phyloP scores from a whole-genome alignment of 1,140 invertebrate genomes.

The Physella acuta region DNA sequence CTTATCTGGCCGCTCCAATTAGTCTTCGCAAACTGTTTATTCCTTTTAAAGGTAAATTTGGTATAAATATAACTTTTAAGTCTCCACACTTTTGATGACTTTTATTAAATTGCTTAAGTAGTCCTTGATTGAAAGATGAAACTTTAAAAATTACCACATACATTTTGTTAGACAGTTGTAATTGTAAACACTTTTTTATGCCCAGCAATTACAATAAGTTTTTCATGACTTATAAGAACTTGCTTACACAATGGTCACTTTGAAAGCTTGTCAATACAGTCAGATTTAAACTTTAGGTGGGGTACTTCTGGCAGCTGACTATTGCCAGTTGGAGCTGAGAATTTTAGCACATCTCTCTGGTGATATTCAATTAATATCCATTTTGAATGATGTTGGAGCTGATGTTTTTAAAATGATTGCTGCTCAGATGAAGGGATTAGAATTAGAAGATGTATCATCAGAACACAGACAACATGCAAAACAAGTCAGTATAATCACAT shows the following conservation, averaged over 20 bases:
- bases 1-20: conserved; percentile 37
- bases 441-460: conserved; percentile 69
- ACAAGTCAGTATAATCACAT: conserved; percentile 47
- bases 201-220: too few relatives aligned
- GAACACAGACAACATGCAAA: conserved; percentile 83
- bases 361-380: conserved; percentile 72
- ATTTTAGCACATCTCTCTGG: conserved; percentile 86
- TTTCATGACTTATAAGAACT: too few relatives aligned
- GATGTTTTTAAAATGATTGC: conserved; percentile 89
- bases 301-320: conserved; percentile 85
- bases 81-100: too few relatives aligned
- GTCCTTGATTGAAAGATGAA: too few relatives aligned
- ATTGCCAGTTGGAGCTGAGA: conserved; percentile 92
- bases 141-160: too few relatives aligned
- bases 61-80: too few relatives aligned
- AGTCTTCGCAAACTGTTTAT: conserved; percentile 68
- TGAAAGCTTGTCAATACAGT: too few relatives aligned
- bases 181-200: too few relatives aligned
- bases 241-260: too few relatives aligned
- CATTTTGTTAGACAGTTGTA: too few relatives aligned
- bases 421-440: conserved; percentile 75
- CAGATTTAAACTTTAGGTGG: conserved; percentile 51
- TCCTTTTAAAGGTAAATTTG: conserved; percentile 63
- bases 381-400: conserved; percentile 70
- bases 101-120: too few relatives aligned